phyloP scores from a whole-genome alignment of 2,797 vertebrate genomes.

The Hippocampus kuda region DNA sequence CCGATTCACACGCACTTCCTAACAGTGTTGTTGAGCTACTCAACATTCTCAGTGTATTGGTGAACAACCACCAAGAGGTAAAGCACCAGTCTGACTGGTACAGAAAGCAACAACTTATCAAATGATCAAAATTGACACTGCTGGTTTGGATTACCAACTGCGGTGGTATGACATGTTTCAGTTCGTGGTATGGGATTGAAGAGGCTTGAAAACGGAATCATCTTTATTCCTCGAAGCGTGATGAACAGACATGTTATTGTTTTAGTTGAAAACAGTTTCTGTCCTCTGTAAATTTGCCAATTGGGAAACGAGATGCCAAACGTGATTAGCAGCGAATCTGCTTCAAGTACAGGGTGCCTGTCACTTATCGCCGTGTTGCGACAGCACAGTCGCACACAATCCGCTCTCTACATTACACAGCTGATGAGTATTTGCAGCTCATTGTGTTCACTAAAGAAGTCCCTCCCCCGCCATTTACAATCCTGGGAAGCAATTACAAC shows the following conservation, averaged over 20 bases:
- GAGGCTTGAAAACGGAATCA: too few species aligned
- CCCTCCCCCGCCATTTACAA: conserved; percentile 51
- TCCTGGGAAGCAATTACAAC: conserved; percentile 46
- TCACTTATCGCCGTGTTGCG: conserved; percentile 56
- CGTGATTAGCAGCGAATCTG: too few species aligned
- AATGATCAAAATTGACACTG: too few species aligned
- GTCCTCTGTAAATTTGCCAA: too few species aligned
- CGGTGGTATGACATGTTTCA: neutral
- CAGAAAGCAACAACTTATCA: too few species aligned
- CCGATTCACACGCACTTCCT: neutral
- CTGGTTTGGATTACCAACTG: neutral
- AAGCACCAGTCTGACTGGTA: neutral
- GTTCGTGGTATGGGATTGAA: too few species aligned
- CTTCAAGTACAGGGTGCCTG: conserved; percentile 7
- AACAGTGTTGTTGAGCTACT: neutral
- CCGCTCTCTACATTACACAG: conserved; percentile 33
- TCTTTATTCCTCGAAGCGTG: too few species aligned
- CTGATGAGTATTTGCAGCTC: conserved; percentile 43
- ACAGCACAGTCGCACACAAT: conserved; percentile 47
- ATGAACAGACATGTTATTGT: neutral
- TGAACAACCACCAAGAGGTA: neutral
- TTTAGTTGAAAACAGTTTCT: too few species aligned
- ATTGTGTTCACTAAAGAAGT: conserved; percentile 56
- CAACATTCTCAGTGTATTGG: neutral
- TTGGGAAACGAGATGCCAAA: too few species aligned